Conservation (phyloP, 2,797 vertebrate species). For the Paratrypauchen microcephalus region DNA sequence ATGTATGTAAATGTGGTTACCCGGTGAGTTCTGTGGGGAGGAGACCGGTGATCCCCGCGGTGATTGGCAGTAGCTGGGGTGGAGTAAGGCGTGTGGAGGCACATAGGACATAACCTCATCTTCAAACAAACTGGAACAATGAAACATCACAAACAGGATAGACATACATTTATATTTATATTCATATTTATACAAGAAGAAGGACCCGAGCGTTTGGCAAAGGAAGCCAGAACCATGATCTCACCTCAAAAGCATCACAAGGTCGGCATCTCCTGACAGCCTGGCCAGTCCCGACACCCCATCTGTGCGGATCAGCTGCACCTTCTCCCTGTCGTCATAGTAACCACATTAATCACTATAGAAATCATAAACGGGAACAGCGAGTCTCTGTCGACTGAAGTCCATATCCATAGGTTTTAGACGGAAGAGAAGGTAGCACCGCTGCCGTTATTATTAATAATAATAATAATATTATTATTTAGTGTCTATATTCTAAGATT, state of each 20-base stretch:
- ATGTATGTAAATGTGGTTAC: slow-evolving; percentile 70
- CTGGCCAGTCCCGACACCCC: slow-evolving; percentile 90
- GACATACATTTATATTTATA: background rate
- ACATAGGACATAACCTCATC: slow-evolving; percentile 99
- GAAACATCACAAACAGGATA: slow-evolving; percentile 78
- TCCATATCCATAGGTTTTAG: background rate
- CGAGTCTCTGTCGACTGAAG: background rate
- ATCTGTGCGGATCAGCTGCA: slow-evolving; percentile 96
- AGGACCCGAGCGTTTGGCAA: too few relatives aligned
- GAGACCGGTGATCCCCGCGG: slow-evolving; percentile 77
- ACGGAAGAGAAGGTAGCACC: background rate
- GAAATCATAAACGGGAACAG: background rate
- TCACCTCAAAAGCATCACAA: slow-evolving; percentile 96
- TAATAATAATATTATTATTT: too few relatives aligned
- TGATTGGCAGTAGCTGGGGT: slow-evolving; percentile 89
- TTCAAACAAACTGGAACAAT: slow-evolving; percentile 94
- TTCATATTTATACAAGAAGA: background rate
- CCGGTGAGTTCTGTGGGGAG: slow-evolving; percentile 97
- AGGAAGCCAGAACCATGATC: slow-evolving; percentile 14
- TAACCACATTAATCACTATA: slow-evolving; percentile 19
- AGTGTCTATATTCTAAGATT: too few relatives aligned
- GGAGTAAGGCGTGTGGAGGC: slow-evolving; percentile 92
- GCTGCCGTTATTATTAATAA: too few relatives aligned
- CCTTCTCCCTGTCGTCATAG: slow-evolving; percentile 87
- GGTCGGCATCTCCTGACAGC: slow-evolving; percentile 95